Conservation (phyloP, 2,113 vertebrate species). For the Procavia capensis region DNA sequence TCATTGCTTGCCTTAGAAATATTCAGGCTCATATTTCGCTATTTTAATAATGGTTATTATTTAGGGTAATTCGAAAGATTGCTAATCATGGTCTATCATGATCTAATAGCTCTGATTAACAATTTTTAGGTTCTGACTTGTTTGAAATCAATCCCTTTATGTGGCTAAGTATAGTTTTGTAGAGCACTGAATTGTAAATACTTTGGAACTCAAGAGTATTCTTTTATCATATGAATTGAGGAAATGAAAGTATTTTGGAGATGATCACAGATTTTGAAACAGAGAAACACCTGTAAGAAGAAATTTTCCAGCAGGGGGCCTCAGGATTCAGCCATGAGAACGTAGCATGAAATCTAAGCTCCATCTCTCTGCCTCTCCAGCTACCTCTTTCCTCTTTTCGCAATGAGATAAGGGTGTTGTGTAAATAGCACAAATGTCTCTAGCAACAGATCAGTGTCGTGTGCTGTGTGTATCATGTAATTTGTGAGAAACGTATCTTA, state of each 20-base stretch:
- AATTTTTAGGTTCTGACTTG: neutral
- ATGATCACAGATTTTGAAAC: constrained; percentile 2
- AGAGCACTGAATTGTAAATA: neutral
- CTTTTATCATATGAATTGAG: neutral
- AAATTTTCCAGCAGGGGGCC: constrained; percentile 44
- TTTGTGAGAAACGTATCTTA: neutral
- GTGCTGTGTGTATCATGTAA: neutral
- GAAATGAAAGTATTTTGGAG: neutral
- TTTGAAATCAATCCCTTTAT: neutral
- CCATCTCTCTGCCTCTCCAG: neutral
- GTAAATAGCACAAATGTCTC: neutral
- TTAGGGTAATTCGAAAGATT: neutral
- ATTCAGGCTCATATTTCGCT: neutral
- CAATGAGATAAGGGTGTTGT: neutral
- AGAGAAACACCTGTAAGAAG: neutral
- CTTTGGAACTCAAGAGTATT: neutral
- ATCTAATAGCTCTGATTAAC: neutral
- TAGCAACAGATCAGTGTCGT: neutral
- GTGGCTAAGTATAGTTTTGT: neutral
- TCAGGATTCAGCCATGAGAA: neutral
- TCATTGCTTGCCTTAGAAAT: neutral
- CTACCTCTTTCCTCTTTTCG: too few relatives aligned
- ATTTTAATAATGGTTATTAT: neutral
- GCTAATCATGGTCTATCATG: neutral
- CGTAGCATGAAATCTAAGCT: neutral